Evolutionary conservation across 2,888 invertebrate species (phyloP).

Genomic region (Tenodera sinensis): DNA sequence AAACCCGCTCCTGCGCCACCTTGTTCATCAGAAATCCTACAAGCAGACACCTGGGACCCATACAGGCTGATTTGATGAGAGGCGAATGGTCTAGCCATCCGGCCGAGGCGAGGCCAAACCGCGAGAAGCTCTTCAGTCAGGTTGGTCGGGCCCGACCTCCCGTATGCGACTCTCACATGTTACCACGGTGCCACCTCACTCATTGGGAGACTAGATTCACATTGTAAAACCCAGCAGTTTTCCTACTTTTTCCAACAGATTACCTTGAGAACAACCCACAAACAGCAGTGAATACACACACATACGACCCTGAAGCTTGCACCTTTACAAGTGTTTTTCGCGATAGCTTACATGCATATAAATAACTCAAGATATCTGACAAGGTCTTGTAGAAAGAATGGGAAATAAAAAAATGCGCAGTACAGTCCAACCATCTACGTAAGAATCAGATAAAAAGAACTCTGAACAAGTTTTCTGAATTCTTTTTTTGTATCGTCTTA

Average conservation of each 20-base stretch:
- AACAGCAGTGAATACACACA: not conserved
- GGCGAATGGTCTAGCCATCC: too few species aligned
- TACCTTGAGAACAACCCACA: not conserved
- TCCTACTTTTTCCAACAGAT: not conserved
- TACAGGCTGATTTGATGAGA: too few species aligned
- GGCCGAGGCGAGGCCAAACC: too few species aligned
- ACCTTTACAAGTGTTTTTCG: not conserved
- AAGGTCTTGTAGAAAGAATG: not conserved
- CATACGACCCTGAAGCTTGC: not conserved
- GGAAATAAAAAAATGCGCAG: not conserved
- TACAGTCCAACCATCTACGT: not conserved
- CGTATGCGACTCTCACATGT: too few species aligned
- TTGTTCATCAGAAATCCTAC: too few species aligned
- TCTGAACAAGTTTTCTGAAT: not conserved
- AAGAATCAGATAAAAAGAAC: not conserved
- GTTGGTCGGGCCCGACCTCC: too few species aligned
- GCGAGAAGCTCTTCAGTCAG: too few species aligned
- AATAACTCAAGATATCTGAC: not conserved
- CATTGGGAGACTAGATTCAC: too few species aligned
- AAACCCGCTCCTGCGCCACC: too few species aligned
- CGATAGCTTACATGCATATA: not conserved
- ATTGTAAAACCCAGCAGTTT: too few species aligned
- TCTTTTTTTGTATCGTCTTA: not conserved
- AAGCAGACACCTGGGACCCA: too few species aligned
- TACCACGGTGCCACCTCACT: too few species aligned